Conservation (phyloP, 2,113 vertebrate species). For the Furnarius figulus region DNA sequence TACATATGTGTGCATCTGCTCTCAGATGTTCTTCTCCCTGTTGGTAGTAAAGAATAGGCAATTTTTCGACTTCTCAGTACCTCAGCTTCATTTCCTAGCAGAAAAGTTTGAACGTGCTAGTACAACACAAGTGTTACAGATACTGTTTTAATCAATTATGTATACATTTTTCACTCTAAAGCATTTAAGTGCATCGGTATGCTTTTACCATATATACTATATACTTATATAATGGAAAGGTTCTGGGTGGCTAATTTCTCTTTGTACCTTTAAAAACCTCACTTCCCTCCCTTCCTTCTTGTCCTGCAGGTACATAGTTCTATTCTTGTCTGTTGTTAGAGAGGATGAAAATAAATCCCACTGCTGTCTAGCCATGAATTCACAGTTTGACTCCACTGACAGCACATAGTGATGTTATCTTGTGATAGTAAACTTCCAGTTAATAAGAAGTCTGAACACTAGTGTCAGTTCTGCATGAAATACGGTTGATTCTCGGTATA, state of each 20-base stretch:
- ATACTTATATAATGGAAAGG: not conserved
- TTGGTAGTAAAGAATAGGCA: not conserved
- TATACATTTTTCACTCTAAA: not conserved
- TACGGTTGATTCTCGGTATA: not conserved
- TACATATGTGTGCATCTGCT: rapidly evolving
- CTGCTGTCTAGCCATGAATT: not conserved
- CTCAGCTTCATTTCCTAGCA: not conserved
- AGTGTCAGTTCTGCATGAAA: not conserved
- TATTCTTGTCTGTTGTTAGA: not conserved
- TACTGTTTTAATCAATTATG: not conserved
- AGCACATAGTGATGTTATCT: not conserved
- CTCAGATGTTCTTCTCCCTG: not conserved
- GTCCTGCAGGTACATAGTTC: not conserved
- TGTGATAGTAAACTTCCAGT: slow-evolving; percentile 6
- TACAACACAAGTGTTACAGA: not conserved
- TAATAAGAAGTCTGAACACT: slow-evolving; percentile 7
- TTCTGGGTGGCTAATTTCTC: not conserved
- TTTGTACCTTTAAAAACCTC: not conserved
- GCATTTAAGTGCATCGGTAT: not conserved
- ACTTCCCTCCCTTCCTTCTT: not conserved
- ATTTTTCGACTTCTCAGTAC: not conserved
- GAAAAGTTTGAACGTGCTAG: not conserved
- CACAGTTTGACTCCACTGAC: slow-evolving; percentile 4
- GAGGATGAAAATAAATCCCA: not conserved
- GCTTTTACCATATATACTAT: not conserved